Evolutionary conservation across 2,113 vertebrate species (phyloP).

Genomic region (Centropristis striata): DNA sequence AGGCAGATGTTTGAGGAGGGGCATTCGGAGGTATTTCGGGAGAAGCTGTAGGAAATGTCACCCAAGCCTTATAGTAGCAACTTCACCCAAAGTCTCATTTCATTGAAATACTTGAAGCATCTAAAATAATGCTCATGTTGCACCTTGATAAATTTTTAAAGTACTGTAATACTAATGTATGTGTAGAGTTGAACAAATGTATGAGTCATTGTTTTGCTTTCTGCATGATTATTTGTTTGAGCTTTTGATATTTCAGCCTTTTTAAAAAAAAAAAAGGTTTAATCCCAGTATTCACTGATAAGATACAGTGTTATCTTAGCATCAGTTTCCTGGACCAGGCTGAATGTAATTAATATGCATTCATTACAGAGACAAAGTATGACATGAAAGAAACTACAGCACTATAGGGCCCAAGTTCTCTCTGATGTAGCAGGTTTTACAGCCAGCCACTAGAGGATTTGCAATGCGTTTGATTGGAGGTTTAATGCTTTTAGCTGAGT

Average conservation of each 20-base stretch:
- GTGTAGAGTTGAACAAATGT: constrained; percentile 35
- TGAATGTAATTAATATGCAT: constrained; percentile 29
- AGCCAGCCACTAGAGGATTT: not conserved
- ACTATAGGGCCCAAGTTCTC: not conserved
- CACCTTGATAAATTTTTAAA: constrained; percentile 31
- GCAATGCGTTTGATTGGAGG: not conserved
- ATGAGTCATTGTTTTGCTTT: constrained; percentile 6
- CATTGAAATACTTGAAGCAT: constrained; percentile 59
- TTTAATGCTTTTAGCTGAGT: constrained; percentile 20
- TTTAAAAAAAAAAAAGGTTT: not conserved
- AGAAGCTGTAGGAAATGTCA: constrained; percentile 13
- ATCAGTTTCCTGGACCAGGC: constrained; percentile 35
- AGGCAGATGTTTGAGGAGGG: not conserved
- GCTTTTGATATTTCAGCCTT: not conserved
- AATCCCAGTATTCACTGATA: constrained; percentile 2
- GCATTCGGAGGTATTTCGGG: not conserved
- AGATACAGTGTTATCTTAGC: constrained; percentile 23
- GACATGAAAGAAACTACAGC: not conserved
- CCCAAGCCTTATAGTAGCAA: constrained; percentile 50
- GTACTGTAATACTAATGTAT: constrained; percentile 18
- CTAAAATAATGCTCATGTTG: constrained; percentile 24
- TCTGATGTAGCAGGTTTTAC: not conserved
- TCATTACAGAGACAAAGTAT: not conserved
- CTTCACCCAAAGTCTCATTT: constrained; percentile 49
- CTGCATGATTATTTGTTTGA: constrained; percentile 16